Conservation (phyloP, 23 tunicate species). For the Ciona savignyi region DNA sequence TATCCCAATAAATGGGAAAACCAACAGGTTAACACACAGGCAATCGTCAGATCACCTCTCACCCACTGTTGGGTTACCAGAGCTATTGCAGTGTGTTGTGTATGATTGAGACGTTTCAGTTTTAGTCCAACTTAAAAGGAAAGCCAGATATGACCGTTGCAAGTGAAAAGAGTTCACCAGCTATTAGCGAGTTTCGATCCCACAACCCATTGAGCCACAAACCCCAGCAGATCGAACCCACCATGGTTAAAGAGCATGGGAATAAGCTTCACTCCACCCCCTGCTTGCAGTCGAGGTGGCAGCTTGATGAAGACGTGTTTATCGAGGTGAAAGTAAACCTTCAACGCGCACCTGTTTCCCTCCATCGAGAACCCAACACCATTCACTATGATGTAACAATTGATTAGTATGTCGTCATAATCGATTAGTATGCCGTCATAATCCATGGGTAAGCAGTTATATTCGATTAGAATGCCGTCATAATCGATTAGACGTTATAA, state of each 20-base stretch:
- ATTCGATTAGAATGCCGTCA: too few relatives aligned
- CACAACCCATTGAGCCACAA: too few relatives aligned
- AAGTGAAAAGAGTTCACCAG: too few relatives aligned
- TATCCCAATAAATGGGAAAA: not conserved
- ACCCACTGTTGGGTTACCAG: too few relatives aligned
- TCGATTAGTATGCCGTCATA: not conserved
- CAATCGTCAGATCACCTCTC: too few relatives aligned
- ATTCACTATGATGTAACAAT: constrained; percentile 25
- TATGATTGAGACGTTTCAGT: too few relatives aligned
- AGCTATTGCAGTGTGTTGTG: too few relatives aligned
- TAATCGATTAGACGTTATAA: too few relatives aligned
- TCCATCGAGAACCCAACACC: constrained; percentile 96
- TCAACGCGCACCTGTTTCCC: constrained; percentile 86
- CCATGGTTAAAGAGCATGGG: constrained; percentile 81
- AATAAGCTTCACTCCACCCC: constrained; percentile 85
- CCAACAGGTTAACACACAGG: too few relatives aligned
- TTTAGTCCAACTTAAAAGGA: not conserved
- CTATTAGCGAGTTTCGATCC: too few relatives aligned
- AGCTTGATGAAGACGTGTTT: constrained; percentile 90
- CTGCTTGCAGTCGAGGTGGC: constrained; percentile 88
- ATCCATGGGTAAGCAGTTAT: too few relatives aligned
- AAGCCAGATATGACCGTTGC: not conserved
- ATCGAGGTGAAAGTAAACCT: constrained; percentile 82
- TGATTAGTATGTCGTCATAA: not conserved
- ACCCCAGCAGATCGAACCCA: too few relatives aligned